Base-by-base conservation (phyloP, 2,113 vertebrate genomes). In the Lycocorax pyrrhopterus region DNA sequence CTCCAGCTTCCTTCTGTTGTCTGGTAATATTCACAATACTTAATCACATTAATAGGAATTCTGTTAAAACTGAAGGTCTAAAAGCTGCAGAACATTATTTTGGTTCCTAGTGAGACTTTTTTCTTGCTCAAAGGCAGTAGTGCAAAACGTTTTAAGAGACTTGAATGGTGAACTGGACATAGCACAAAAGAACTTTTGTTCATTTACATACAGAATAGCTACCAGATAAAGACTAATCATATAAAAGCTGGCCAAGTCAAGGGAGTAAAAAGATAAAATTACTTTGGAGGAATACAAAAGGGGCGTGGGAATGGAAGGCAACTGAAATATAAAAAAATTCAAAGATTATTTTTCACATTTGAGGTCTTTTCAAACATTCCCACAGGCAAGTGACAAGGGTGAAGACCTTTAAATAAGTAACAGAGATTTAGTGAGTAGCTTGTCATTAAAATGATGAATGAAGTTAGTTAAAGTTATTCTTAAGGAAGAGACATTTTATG, bases 331-430 rank as follows among this genome's bases (percentile, higher is more conserved):
- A 60, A 79, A 85, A 80, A 86, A n/a, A 66, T 27, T 74, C 35
- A 37, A 88, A 59, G 9, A 86, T 69, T 83, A 47, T 95, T 92
- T 94, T 91, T 63, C 81, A 69, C 60, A 76, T 72, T 33, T 74
- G 37, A 90, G 64, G 15, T 84, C 26, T 53, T 94, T 91, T 53
- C 84, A 80, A 68, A 86, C 84, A 81, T 81, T 91, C 55, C 46
- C 17, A 3, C 12, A 10, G 85, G 32, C 79, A 64, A 94, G 37
- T 77, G 59, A 71, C 89, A 95, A 95, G 26, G 83, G 39, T 84
- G 43, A 81, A 73, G 74, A 85, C 72, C 78, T 93, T 94, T 79
- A 94, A 96, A 86, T 81, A 93, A 94, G 91, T 71, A 84, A 91
- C 55, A 88, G 63, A 91, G 71, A 66, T 87, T 79, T 62, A 84